Percentiles rank a stretch among this genome's conserved stretches.
Conservation (phyloP, 2,113 vertebrate species). For the Clupea harengus region DNA sequence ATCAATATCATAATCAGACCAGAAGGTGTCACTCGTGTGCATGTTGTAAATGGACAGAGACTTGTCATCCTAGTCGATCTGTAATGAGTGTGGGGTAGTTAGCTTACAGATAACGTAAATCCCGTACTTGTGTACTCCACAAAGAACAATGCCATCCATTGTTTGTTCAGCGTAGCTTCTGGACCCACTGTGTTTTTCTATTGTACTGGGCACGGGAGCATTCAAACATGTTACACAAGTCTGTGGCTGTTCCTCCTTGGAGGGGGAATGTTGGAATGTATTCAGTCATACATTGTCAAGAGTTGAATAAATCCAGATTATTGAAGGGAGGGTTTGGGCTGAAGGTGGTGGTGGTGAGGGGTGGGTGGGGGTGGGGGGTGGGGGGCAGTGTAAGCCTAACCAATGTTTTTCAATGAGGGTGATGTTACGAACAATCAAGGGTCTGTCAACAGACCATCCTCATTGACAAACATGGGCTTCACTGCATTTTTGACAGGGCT, state of each 20-base stretch:
- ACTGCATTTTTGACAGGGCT: neutral
- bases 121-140: neutral
- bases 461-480: conserved; percentile 1
- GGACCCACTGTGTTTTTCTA: neutral
- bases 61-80: neutral
- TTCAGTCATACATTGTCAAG: neutral
- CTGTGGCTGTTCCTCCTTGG: conserved; percentile 2
- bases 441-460: neutral
- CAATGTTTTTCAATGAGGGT: conserved; percentile 12
- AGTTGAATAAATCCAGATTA: conserved; percentile 4
- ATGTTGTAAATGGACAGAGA: neutral
- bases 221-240: conserved; percentile 10
- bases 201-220: neutral
- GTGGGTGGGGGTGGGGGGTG: neutral
- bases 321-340: neutral
- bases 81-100: neutral
- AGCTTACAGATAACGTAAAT: neutral
- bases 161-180: neutral
- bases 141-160: conserved; percentile 1
- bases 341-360: neutral
- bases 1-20: neutral
- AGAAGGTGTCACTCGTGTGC: conserved; percentile 32
- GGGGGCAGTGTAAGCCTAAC: neutral
- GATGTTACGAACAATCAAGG: neutral
- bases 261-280: neutral